Evolutionary conservation across 2,797 vertebrate genomes (phyloP).

Genomic region (Enteromius anoplus): DNA sequence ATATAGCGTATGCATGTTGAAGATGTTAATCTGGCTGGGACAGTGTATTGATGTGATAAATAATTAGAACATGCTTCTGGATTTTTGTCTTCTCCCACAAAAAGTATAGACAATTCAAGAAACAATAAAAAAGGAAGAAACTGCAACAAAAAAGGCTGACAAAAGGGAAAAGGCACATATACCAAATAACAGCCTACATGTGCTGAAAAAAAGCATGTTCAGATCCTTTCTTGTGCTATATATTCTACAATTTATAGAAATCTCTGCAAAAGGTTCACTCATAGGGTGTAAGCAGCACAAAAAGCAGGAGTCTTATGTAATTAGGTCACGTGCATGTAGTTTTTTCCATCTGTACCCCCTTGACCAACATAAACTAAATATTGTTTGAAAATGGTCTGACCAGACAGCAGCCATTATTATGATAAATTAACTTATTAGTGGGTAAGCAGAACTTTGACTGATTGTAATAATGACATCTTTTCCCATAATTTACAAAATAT

Average conservation of each 20-base stretch:
- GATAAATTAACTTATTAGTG: not conserved
- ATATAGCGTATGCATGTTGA: not conserved
- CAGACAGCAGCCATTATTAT: not conserved
- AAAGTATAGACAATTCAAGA: not conserved
- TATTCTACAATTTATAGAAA: not conserved
- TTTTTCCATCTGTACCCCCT: not conserved
- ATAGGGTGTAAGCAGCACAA: not conserved
- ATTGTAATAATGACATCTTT: not conserved
- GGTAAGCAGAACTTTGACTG: not conserved
- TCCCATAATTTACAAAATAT: not conserved
- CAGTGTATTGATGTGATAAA: not conserved
- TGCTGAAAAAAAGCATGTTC: not conserved
- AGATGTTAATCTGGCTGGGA: not conserved
- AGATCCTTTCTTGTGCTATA: not conserved
- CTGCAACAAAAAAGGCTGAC: not conserved
- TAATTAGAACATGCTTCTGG: not conserved
- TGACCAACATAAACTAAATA: not conserved
- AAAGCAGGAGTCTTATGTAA: constrained; percentile 14
- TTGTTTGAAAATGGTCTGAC: not conserved
- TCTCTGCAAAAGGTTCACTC: not conserved
- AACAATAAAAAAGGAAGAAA: not conserved
- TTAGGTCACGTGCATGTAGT: not conserved
- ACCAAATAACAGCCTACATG: not conserved
- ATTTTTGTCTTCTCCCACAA: not conserved
- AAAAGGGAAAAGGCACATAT: not conserved